Evolutionary conservation across 2,113 vertebrate species (phyloP).

Genomic region (Leptobrachium ailaonicum): DNA sequence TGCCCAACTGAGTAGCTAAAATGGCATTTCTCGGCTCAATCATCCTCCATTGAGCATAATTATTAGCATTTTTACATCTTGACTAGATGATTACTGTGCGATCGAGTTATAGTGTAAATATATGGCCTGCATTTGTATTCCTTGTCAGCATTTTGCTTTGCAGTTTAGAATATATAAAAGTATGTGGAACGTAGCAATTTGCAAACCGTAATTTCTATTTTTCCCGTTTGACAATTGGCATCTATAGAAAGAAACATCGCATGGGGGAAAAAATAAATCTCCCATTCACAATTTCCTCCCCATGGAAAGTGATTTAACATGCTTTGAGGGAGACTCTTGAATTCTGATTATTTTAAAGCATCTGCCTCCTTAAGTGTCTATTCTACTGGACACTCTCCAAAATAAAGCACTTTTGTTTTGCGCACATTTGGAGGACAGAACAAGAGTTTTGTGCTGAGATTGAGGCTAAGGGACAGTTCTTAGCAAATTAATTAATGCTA

Average conservation of each 20-base stretch:
- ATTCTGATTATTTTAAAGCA: not conserved
- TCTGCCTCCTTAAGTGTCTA: not conserved
- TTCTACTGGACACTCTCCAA: too few relatives aligned
- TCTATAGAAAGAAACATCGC: conserved; percentile 18
- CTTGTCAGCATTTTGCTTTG: conserved; percentile 18
- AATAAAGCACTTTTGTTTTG: too few relatives aligned
- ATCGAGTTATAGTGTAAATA: conserved; percentile 12
- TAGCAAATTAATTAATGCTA: too few relatives aligned
- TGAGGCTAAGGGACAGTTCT: too few relatives aligned
- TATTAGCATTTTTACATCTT: conserved; percentile 24
- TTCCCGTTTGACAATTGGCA: conserved; percentile 33
- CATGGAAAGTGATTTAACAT: not conserved
- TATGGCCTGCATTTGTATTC: conserved; percentile 10
- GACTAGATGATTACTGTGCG: conserved; percentile 32
- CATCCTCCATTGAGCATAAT: conserved; percentile 11
- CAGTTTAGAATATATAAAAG: not conserved
- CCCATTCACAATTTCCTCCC: not conserved
- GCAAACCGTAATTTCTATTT: conserved; percentile 15
- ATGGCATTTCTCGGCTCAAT: not conserved
- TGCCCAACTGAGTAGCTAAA: not conserved
- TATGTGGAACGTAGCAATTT: conserved; percentile 30
- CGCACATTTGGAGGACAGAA: too few relatives aligned
- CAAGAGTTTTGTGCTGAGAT: too few relatives aligned
- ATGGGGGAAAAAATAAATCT: conserved; percentile 13
- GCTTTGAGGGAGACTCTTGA: not conserved